A percentile compares a stretch with the other conserved stretches of the same genome.
phyloP scores from a whole-genome alignment of 35 echinoderm and acorn worm genomes.

The Eucidaris tribuloides region DNA sequence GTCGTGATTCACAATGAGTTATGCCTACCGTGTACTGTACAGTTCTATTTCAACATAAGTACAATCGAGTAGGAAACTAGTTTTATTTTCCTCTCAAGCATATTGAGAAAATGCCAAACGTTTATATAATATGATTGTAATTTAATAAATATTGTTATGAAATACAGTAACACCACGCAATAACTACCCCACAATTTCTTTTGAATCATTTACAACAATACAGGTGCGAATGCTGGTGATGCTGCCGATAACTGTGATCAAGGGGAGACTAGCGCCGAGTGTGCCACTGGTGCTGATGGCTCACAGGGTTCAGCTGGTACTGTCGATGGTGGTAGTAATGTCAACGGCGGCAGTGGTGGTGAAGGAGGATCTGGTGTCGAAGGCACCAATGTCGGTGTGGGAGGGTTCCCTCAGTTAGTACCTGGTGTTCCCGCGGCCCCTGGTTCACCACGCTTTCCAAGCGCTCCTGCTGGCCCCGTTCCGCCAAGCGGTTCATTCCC shows the following conservation, averaged over 20 bases:
- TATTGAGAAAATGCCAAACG: too few relatives aligned
- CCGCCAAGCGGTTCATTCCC: too few relatives aligned
- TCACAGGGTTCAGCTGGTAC: neutral
- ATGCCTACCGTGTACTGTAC: too few relatives aligned
- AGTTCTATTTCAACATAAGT: too few relatives aligned
- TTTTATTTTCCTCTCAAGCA: too few relatives aligned
- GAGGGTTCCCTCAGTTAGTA: too few relatives aligned
- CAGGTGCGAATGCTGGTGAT: neutral
- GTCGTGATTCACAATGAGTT: too few relatives aligned
- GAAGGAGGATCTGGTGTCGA: slow-evolving; percentile 12
- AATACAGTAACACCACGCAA: too few relatives aligned
- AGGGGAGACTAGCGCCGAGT: neutral
- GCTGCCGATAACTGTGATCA: neutral
- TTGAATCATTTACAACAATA: neutral
- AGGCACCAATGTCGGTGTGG: neutral
- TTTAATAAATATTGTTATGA: too few relatives aligned
- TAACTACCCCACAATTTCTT: neutral
- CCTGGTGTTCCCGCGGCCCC: too few relatives aligned
- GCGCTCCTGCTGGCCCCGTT: neutral
- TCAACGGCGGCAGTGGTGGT: slow-evolving; percentile 1
- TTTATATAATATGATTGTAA: too few relatives aligned
- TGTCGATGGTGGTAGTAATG: slow-evolving; percentile 21
- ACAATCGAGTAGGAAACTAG: too few relatives aligned
- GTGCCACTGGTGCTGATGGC: neutral
- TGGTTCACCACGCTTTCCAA: neutral